Evolutionary conservation across 2,113 vertebrate species (phyloP).

Genomic region (Takifugu bimaculatus): DNA sequence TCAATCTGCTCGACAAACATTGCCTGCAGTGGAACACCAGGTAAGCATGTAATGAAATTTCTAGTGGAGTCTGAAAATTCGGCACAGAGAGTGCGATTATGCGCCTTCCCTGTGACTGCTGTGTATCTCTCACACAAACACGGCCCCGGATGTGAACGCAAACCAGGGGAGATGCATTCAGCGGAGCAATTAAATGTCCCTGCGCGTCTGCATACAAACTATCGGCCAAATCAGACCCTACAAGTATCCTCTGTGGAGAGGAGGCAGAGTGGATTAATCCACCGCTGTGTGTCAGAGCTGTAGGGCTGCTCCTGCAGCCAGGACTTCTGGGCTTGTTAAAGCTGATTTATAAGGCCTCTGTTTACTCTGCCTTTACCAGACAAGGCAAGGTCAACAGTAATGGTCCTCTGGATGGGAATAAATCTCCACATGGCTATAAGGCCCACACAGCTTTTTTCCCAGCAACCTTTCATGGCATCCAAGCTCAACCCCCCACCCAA

Average conservation of each 20-base stretch:
- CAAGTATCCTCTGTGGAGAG: conserved; percentile 70
- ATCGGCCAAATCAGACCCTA: conserved; percentile 70
- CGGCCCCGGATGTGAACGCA: conserved; percentile 50
- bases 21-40: conserved; percentile 61
- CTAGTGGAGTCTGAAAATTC: conserved; percentile 51
- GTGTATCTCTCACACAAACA: conserved; percentile 55
- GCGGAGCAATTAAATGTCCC: conserved; percentile 72
- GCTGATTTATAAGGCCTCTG: conserved; percentile 79
- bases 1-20: conserved; percentile 65
- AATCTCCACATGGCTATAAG: conserved; percentile 65
- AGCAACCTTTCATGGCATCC: conserved; percentile 46
- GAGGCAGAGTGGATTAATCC: conserved; percentile 69
- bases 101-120: conserved; percentile 50
- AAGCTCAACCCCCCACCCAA: conserved; percentile 35
- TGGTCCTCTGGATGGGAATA: conserved; percentile 78
- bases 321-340: conserved; percentile 75
- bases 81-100: conserved; percentile 61
- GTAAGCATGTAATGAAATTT: conserved; percentile 73
- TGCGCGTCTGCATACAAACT: conserved; percentile 63
- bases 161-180: conserved; percentile 65
- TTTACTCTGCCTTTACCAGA: conserved; percentile 74
- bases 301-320: conserved; percentile 59
- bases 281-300: conserved; percentile 59
- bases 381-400: conserved; percentile 79
- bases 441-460: conserved; percentile 35